Percentiles rank a stretch among this genome's conserved stretches.
These are phyloP conservation scores for Pipa parva DNA, from an alignment of 2,113 vertebrate genomes.

Conservation along the genomic window DNA sequence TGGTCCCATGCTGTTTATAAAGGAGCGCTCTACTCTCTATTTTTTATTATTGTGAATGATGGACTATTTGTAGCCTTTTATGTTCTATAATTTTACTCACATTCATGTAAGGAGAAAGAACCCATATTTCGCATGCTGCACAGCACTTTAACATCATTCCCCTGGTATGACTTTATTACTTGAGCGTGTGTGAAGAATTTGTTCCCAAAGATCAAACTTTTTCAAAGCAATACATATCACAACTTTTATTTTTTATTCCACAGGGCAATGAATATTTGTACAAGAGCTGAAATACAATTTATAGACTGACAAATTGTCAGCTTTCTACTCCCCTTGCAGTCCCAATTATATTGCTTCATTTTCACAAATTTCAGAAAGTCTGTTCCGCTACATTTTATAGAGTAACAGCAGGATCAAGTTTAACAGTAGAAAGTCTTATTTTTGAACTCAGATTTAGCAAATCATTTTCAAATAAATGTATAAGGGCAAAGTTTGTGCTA, in stretches of 20 bases:
- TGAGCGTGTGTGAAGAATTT: slow-evolving; percentile 1
- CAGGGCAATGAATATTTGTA: background rate
- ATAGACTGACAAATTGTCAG: background rate
- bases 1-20: background rate
- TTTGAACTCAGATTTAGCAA: slow-evolving; percentile 5
- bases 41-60: background rate
- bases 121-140: background rate
- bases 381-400: background rate
- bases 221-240: background rate
- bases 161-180: background rate
- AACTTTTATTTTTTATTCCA: background rate
- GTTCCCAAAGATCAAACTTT: background rate
- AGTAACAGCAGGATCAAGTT: background rate
- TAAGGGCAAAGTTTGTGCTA: background rate
- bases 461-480: slow-evolving; percentile 20
- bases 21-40: background rate
- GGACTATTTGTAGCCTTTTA: background rate
- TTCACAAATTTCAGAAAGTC: background rate
- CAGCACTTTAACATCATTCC: background rate
- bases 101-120: background rate
- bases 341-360: background rate
- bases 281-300: background rate
- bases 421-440: background rate
- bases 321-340: background rate
- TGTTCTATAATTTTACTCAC: background rate